Evolutionary conservation across 2,888 invertebrate genomes (phyloP).

Genomic region (Eristalinus sepulchralis): DNA sequence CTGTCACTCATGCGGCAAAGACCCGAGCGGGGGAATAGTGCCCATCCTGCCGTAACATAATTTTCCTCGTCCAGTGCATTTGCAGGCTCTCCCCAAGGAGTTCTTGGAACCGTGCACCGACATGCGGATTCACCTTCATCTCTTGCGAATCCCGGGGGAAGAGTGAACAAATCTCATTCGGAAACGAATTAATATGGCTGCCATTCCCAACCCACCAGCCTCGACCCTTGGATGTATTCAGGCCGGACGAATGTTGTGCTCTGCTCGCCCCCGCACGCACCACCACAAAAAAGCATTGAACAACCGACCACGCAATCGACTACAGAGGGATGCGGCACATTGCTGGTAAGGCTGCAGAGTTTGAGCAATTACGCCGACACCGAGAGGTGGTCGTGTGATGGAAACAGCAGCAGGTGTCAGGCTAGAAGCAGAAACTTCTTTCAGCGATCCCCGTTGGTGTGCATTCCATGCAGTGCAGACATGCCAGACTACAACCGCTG

Average conservation of each 20-base stretch:
- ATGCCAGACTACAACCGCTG: too few species aligned
- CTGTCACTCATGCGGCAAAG: slow-evolving; percentile 14
- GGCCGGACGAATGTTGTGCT: background rate
- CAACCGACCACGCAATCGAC: too few species aligned
- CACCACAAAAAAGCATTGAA: slow-evolving; percentile 10
- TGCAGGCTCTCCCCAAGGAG: slow-evolving; percentile 29
- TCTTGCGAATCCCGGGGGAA: background rate
- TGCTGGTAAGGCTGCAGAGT: too few species aligned
- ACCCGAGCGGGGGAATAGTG: background rate
- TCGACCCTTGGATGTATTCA: background rate
- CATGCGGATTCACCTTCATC: background rate
- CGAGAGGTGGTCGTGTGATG: slow-evolving; percentile 34
- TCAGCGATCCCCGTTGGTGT: background rate
- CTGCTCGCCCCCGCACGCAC: background rate
- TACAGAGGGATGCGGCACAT: too few species aligned
- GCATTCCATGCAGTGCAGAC: background rate
- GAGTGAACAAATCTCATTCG: slow-evolving; percentile 32
- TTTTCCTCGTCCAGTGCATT: background rate
- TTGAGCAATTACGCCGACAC: slow-evolving; percentile 37
- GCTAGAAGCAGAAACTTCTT: slow-evolving; percentile 19
- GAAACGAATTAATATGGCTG: slow-evolving; percentile 21
- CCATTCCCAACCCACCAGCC: background rate
- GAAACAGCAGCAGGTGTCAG: slow-evolving; percentile 49
- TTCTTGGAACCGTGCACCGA: slow-evolving; percentile 30
- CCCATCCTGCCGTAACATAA: background rate